phyloP scores from a whole-genome alignment of 2,888 invertebrate species.

The Steinernema hermaphroditum region DNA sequence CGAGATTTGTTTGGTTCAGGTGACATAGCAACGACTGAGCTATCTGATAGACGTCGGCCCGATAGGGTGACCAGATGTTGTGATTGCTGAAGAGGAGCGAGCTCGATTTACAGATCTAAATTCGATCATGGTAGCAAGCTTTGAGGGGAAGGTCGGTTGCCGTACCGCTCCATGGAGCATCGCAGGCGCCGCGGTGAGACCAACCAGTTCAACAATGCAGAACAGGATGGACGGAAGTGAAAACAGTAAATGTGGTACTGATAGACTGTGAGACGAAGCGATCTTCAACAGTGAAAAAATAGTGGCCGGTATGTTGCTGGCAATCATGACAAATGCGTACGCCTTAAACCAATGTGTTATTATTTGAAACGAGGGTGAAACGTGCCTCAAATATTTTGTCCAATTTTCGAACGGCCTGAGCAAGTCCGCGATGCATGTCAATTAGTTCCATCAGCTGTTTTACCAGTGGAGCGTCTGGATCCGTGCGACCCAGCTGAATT shows the following conservation, averaged over 20 bases:
- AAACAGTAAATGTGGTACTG: conserved; percentile 28
- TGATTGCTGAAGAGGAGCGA: conserved; percentile 48
- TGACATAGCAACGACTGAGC: conserved; percentile 46
- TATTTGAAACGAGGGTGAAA: neutral
- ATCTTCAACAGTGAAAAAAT: conserved; percentile 35
- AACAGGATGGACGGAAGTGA: conserved; percentile 33
- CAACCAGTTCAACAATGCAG: conserved; percentile 32
- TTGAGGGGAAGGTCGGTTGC: neutral
- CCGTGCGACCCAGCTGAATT: no score
- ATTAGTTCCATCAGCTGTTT: conserved; percentile 32
- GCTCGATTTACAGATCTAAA: conserved; percentile 40
- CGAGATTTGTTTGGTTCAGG: conserved; percentile 52
- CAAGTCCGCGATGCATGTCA: conserved; percentile 28
- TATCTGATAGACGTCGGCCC: conserved; percentile 49
- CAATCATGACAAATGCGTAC: conserved; percentile 38
- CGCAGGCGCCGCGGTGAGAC: conserved; percentile 36
- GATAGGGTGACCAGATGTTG: conserved; percentile 48
- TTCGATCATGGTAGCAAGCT: neutral
- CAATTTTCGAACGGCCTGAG: conserved; percentile 33
- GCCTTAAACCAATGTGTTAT: neutral
- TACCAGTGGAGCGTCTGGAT: neutral
- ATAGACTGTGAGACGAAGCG: conserved; percentile 29
- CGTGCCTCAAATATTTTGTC: conserved; percentile 35
- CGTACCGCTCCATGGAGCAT: conserved; percentile 36
- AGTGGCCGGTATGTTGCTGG: conserved; percentile 35